Percentiles rank a stretch among this genome's conserved stretches.
phyloP scores from a whole-genome alignment of 2,797 vertebrate species.

The Erpetoichthys calabaricus region DNA sequence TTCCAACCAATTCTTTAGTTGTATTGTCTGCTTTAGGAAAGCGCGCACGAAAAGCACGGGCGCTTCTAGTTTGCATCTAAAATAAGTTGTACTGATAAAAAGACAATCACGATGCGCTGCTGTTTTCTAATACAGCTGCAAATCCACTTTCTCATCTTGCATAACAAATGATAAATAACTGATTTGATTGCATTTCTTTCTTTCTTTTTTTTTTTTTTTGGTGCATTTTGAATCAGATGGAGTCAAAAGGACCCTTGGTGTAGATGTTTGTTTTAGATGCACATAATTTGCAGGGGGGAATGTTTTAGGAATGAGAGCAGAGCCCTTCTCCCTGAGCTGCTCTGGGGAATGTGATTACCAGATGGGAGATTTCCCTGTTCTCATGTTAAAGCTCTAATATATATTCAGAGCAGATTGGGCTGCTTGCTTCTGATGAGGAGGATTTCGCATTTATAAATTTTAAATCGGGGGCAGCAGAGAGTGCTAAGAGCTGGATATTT shows the following conservation, averaged over 20 bases:
- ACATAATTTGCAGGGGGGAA: slow-evolving; percentile 65
- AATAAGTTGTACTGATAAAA: slow-evolving; percentile 21
- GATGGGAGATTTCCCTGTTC: slow-evolving; percentile 70
- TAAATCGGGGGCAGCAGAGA: slow-evolving; percentile 61
- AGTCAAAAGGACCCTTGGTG: slow-evolving; percentile 11
- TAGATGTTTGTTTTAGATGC: slow-evolving; percentile 61
- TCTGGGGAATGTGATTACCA: slow-evolving; percentile 68
- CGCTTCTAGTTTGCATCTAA: slow-evolving; percentile 18
- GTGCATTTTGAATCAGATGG: slow-evolving; percentile 4
- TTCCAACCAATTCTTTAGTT: no score
- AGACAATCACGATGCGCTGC: slow-evolving; percentile 25
- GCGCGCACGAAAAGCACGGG: slow-evolving; percentile 13
- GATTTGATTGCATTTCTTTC: slow-evolving; percentile 10
- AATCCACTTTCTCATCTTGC: slow-evolving; percentile 9
- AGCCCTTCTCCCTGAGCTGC: slow-evolving; percentile 48
- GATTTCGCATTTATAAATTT: slow-evolving; percentile 78
- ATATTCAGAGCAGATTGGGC: slow-evolving; percentile 77
- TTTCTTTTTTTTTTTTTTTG: slow-evolving; percentile 12
- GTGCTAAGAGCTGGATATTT: slow-evolving; percentile 54
- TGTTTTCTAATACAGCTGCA: slow-evolving; percentile 12
- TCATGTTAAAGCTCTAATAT: slow-evolving; percentile 78
- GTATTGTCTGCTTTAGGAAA: no score
- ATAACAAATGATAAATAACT: slow-evolving; percentile 20
- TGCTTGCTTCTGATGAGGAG: slow-evolving; percentile 65
- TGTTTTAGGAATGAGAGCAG: slow-evolving; percentile 54